Evolutionary conservation across 2,797 vertebrate species (phyloP), one percentile per base, ranked within the genome.

Genomic region (Euthynnus affinis): DNA sequence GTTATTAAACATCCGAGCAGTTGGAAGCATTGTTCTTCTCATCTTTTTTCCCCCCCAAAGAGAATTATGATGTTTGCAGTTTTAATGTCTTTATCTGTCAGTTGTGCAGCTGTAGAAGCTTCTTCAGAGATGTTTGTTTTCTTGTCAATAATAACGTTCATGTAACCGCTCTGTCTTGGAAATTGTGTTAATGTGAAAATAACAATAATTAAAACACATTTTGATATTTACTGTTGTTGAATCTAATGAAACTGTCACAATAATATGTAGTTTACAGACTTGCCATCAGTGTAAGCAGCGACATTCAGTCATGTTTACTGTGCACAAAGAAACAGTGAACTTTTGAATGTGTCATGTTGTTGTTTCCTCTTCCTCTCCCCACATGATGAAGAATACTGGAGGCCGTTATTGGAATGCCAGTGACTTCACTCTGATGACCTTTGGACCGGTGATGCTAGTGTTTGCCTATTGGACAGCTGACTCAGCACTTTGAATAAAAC

Each of bases 401-500:
- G n/a, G 13, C 3, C n/a, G 34, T 56, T 48, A 48, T 12, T 68
- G 29, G 58, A 1, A 67, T 34, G 9, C 49, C 27, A 2, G 13
- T 37, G 6, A 1, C 56, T 10, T 59, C 46, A 10, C 18, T 25
- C 1, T n/a, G 2, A 2, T 9, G 76, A 89, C 84, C 84, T 86
- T 52, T 78, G 44, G 29, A 27, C 60, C 64, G 17, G 25, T 2
- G 61, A 67, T 18, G 61, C 49, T 10, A 0, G 27, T 25, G 74
- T 79, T 61, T 58, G 76, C 61, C 56, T 78, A 32, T 17, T 10
- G 29, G 20, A 56, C 0, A 1, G 73, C 86, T 82, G 91, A 88
- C 49, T 89, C 88, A 69, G 91, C 83, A 76, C 44, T 71, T 6
- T 90, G 86, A 89, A 89, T 89, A 84, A 91, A 88, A 80, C 80